Evolutionary conservation across 1,140 invertebrate species (phyloP), one percentile per base, ranked within the genome.

Genomic region (Macrobrachium rosenbergii): DNA sequence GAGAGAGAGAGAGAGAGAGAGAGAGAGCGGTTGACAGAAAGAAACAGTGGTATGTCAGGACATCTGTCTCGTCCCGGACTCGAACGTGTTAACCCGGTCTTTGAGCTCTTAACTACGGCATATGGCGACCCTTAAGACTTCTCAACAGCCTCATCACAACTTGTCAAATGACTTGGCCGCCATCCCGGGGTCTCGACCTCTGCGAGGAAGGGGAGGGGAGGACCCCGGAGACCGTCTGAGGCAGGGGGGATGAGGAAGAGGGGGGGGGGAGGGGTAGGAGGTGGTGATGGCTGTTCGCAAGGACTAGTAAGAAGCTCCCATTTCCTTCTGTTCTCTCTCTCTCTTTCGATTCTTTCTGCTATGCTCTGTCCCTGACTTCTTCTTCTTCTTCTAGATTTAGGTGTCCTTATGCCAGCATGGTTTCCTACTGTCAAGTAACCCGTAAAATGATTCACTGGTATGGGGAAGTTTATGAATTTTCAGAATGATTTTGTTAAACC

Each of bases 41-140:
- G 52, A 52, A 12, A 52, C 52, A 16, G 43, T 19, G 23, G 23
- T 37, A n/a, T 52, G n/a, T 80, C 5, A 80, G 45, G 77, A 63
- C 77, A 63, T 37, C 37, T 63, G 21, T 19, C 37, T 63, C n/a
- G 58, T 80, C 59, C 17, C 7, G 60, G 77, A 23, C 60, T n/a
- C 23, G 77, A 19, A 63, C 58, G 37, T 80, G n/a, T 80, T 80
- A 80, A 63, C 77, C 60, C 60, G 59, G 77, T 80, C 77, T 80
- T 80, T 80, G 77, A 63, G 77, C 16, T 43, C 10, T 10, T 23
- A 63, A 63, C 59, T 63, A 80, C 77, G 60, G 60, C 77, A 80
- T 60, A 45, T 80, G 60, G 59, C 77, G 60, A 23, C 11, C 60
- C n/a, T 43, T 72, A 17, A 52, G 69, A 17, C 23, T 16, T 43